These are phyloP conservation scores for Ceriagrion tenellum DNA, from an alignment of 2,888 invertebrate species.

Conservation along the genomic window DNA sequence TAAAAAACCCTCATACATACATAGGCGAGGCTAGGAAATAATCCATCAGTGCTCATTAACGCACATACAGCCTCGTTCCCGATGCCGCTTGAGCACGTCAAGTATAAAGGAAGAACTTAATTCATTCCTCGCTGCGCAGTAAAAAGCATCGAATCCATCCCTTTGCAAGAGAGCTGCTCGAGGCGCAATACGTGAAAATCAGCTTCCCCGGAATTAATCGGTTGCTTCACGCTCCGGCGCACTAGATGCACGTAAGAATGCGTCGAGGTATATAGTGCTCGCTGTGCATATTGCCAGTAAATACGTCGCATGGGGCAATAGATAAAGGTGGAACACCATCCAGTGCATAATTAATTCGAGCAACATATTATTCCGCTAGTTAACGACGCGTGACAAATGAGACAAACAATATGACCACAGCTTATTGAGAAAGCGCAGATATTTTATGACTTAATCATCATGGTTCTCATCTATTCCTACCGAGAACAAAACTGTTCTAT, in stretches of 20 bases:
- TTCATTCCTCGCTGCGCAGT: neutral
- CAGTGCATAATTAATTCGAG: neutral
- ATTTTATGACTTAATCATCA: too few relatives aligned
- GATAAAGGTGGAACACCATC: neutral
- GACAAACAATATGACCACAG: too few relatives aligned
- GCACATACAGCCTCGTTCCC: neutral
- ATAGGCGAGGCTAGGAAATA: neutral
- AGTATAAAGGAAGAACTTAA: constrained; percentile 31
- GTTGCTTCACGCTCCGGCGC: neutral
- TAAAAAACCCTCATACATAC: neutral
- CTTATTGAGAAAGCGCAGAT: too few relatives aligned
- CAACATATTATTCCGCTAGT: too few relatives aligned
- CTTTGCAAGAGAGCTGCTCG: neutral
- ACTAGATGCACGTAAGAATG: neutral
- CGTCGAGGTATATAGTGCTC: neutral
- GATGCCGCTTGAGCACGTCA: neutral
- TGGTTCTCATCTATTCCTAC: too few relatives aligned
- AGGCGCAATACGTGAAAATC: neutral
- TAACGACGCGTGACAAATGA: too few relatives aligned
- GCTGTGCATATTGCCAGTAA: neutral
- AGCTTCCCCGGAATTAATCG: constrained; percentile 16
- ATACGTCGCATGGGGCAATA: neutral
- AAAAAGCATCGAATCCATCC: neutral
- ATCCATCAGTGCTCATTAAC: constrained; percentile 43
- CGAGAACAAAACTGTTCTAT: too few relatives aligned